phyloP scores from a whole-genome alignment of 2,888 invertebrate genomes.

The Bombylius major region DNA sequence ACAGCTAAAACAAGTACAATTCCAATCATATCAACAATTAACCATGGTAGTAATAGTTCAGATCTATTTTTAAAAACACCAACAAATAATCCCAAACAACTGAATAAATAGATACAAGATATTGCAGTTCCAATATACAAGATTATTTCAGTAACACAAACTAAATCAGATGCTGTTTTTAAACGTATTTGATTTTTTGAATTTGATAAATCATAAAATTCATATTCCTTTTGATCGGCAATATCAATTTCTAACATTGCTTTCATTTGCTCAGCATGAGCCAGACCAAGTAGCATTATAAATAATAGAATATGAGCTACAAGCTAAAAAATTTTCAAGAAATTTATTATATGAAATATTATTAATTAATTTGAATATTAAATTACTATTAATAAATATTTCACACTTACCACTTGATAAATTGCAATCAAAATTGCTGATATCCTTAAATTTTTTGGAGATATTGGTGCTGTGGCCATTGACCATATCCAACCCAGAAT shows the following conservation, averaged over 20 bases:
- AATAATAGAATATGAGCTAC: slow-evolving; percentile 32
- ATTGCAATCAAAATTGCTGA: slow-evolving; percentile 33
- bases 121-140: slow-evolving; percentile 25
- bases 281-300: slow-evolving; percentile 30
- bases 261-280: slow-evolving; percentile 35
- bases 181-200: slow-evolving; percentile 30
- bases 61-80: slow-evolving; percentile 32
- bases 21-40: slow-evolving; percentile 29
- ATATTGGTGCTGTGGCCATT: slow-evolving; percentile 25
- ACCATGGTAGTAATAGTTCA: slow-evolving; percentile 32
- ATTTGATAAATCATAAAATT: slow-evolving; percentile 27
- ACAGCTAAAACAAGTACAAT: slow-evolving; percentile 23
- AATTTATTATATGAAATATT: too few species aligned
- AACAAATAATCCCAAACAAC: slow-evolving; percentile 28
- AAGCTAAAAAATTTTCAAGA: slow-evolving; percentile 19
- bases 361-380: too few species aligned
- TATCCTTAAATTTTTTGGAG: slow-evolving; percentile 32
- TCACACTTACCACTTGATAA: slow-evolving; percentile 29
- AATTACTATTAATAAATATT: not conserved
- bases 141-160: slow-evolving; percentile 27
- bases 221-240: slow-evolving; percentile 32
- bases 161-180: slow-evolving; percentile 28
- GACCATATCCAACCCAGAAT: slow-evolving; percentile 16
- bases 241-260: slow-evolving; percentile 31
- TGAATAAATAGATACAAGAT: slow-evolving; percentile 26